Evolutionary conservation across 2,888 invertebrate genomes (phyloP), one percentile per base, ranked within the genome.

Genomic region (Lithophane ornitopus): DNA sequence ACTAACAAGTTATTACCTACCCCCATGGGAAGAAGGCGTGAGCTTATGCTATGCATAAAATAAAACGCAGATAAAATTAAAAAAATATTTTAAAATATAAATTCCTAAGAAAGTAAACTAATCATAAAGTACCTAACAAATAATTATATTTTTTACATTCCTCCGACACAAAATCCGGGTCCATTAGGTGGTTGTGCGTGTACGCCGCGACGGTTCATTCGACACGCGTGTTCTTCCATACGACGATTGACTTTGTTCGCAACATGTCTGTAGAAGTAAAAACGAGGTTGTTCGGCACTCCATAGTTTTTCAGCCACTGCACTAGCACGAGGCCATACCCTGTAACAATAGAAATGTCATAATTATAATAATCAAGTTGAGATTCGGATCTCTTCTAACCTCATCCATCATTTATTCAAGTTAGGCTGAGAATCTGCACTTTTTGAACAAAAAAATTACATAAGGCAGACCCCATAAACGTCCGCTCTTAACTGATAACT

Each of bases 131-230:
- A n/a, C n/a, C n/a, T n/a, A 78, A 44, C 7, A 70, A 52, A 59
- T 34, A 26, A 22, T n/a, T 39, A 56, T 46, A 16, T 34, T 41
- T 59, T 69, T 78, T 70, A 82, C 28, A 46, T 68, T 74, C 54
- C 79, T 34, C 82, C 79, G 56, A 82, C 59, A 22, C 87, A 88
- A 90, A 96, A 98, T 46, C 98, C 97, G 0, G 98, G 97, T 0
- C 98, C 98, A 89, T 97, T 97, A 2, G 97, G 97, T 0, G 98
- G 98, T 89, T 98, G 97, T 0, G 98, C 98, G 2, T 94, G 95
- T 70, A 98, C 97, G 1, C 98, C 98, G 61, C 98, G 95, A 26
- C 97, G 95, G 85, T 97, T 97, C 97, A 98, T 97, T 65, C 98
- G 95, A 90, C 98, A 98, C 69, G 93, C 83, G 96, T 95, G 88